These are phyloP conservation scores for Cantharis rufa DNA, from an alignment of 2,888 invertebrate genomes.

Conservation along the genomic window DNA sequence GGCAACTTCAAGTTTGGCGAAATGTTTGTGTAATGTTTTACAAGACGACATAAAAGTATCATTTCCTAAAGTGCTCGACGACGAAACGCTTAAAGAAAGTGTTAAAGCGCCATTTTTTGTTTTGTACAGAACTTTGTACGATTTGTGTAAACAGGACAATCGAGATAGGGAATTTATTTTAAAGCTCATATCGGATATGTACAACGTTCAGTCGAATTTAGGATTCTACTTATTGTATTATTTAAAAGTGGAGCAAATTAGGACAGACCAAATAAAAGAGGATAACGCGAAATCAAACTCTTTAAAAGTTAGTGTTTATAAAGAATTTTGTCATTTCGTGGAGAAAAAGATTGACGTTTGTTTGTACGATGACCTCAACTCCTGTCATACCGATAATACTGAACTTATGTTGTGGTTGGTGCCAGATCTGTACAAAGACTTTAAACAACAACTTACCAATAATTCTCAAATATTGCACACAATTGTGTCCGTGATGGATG, in stretches of 20 bases:
- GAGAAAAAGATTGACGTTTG: conserved; percentile 76
- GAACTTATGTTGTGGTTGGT: conserved; percentile 89
- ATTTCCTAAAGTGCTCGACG: conserved; percentile 62
- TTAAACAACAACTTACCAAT: conserved; percentile 83
- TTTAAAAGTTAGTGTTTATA: conserved; percentile 85
- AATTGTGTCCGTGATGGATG: conserved; percentile 89
- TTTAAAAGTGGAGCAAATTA: conserved; percentile 73
- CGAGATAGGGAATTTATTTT: conserved; percentile 74
- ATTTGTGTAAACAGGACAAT: conserved; percentile 71
- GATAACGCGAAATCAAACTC: conserved; percentile 58
- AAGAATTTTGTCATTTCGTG: conserved; percentile 79
- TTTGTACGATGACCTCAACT: conserved; percentile 81
- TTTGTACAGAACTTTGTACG: conserved; percentile 81
- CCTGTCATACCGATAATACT: conserved; percentile 88
- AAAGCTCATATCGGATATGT: conserved; percentile 80
- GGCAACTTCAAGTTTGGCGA: conserved; percentile 61
- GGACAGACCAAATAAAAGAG: conserved; percentile 59
- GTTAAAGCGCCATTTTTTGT: conserved; percentile 81
- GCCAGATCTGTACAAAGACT: conserved; percentile 90
- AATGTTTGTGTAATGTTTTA: conserved; percentile 63
- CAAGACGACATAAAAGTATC: conserved; percentile 56
- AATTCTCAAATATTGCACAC: conserved; percentile 86
- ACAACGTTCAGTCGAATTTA: conserved; percentile 70
- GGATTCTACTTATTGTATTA: conserved; percentile 90
- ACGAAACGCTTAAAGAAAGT: conserved; percentile 73